phyloP scores from a whole-genome alignment of 2,113 vertebrate species.

The Ceuthmochares aereus region DNA sequence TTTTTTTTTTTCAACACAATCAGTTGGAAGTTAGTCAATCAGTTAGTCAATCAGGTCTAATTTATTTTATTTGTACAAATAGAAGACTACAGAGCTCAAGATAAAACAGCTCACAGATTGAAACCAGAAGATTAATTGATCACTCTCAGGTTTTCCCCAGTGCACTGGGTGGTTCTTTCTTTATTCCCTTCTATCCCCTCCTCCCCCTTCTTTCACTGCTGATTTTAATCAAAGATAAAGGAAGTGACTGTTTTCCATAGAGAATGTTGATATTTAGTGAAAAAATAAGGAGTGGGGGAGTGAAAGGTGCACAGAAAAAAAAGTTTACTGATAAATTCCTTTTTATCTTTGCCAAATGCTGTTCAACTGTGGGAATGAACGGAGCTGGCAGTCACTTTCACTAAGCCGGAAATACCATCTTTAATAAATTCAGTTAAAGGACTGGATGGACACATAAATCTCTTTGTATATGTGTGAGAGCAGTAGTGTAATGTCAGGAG shows the following conservation, averaged over 20 bases:
- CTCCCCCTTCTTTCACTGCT: conserved; percentile 4
- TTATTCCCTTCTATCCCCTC: background rate
- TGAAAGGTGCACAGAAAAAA: conserved; percentile 53
- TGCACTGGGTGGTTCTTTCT: conserved; percentile 4
- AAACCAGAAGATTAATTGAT: conserved; percentile 40
- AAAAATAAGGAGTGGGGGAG: conserved; percentile 52
- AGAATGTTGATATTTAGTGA: conserved; percentile 69
- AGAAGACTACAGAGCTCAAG: background rate
- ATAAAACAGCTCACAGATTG: conserved; percentile 5
- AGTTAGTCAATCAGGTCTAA: background rate
- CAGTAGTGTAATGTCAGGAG: conserved; percentile 4
- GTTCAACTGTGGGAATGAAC: conserved; percentile 50
- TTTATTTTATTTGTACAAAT: background rate
- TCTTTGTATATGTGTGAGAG: conserved; percentile 10
- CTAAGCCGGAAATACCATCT: conserved; percentile 44
- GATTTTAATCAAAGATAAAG: conserved; percentile 67
- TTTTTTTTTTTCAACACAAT: background rate
- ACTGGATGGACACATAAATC: conserved; percentile 44
- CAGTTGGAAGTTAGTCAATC: no score
- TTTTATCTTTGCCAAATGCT: conserved; percentile 55
- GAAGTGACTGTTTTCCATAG: conserved; percentile 75
- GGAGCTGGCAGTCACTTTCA: conserved; percentile 22
- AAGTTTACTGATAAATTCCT: conserved; percentile 37
- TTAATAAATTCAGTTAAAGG: conserved; percentile 53
- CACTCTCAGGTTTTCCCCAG: conserved; percentile 8